Evolutionary conservation across 2,888 invertebrate species (phyloP), one percentile per base, ranked within the genome.

Genomic region (Caenorhabditis drosophilae): DNA sequence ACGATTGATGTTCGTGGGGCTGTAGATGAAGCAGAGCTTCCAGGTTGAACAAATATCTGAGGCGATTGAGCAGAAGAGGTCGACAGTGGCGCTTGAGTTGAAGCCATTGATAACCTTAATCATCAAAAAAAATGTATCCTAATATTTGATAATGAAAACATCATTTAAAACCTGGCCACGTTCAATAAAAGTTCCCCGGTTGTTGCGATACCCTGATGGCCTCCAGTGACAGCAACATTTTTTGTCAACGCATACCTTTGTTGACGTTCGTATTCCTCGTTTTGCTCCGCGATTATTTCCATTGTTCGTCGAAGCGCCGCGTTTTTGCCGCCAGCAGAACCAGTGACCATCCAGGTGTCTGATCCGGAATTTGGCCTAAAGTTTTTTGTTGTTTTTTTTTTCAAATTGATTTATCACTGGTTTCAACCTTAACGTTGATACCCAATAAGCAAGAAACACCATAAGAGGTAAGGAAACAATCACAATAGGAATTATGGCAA

Each of bases 251-350:
- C 73, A 27, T 67, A 56, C 38, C 70, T 26, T 38, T 75, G 53
- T 47, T 70, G 69, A 18, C 71, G 59, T 41, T 79, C 78, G 45
- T 77, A 74, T 41, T 81, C 77, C 35, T 69, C 73, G 52, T 80
- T 79, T 57, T 81, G 80, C 49, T 81, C 81, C 20, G 77, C 79
- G 36, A 81, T 81, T 34, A 81, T 81, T 54, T 81, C 80, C 70
- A 81, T 75, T n/a, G 81, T 81, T 52, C 81, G 69, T 38, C 80
- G 50, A 18, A 79, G 67, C 9, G 80, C 80, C 31, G 80, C 80
- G 60, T 81, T 81, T 55, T 82, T 81, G 2, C 81, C 81, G 16
- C 81, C 81, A 2, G 75, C 77, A 23, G 79, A 75, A 7, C 81
- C 81, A 18, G 75, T 77, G 12, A 81, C 81, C 66, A 80, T 59